Conservation (phyloP, 2,797 vertebrate genomes). For the Sternarchorhynchus goeldii region DNA sequence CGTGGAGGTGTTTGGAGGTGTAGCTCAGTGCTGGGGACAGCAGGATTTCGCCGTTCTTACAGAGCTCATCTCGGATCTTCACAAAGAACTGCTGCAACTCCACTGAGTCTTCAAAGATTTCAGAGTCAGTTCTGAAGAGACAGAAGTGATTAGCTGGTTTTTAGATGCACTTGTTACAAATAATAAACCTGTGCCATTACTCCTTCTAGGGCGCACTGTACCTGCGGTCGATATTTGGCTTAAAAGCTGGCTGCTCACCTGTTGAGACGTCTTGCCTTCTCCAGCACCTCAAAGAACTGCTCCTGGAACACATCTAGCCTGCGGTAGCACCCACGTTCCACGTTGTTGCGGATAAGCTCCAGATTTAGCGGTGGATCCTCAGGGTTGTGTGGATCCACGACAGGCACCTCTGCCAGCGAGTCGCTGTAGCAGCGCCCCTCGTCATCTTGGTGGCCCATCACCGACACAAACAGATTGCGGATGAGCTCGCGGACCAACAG, state of each 20-base stretch:
- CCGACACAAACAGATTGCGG: slow-evolving; percentile 95
- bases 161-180: neutral
- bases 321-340: slow-evolving; percentile 91
- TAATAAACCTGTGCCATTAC: neutral
- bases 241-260: slow-evolving; percentile 73
- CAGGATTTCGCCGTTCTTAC: slow-evolving; percentile 98
- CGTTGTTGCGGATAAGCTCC: slow-evolving; percentile 89
- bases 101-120: slow-evolving; percentile 96
- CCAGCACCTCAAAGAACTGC: slow-evolving; percentile 96
- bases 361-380: slow-evolving; percentile 90
- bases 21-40: slow-evolving; percentile 92
- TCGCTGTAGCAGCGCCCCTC: slow-evolving; percentile 98
- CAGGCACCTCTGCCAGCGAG: slow-evolving; percentile 95
- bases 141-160: slow-evolving; percentile 5
- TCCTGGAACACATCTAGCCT: slow-evolving; percentile 97
- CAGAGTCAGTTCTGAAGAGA: slow-evolving; percentile 88
- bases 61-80: slow-evolving; percentile 97
- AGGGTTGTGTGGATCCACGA: slow-evolving; percentile 84
- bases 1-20: slow-evolving; percentile 91
- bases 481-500: slow-evolving; percentile 92
- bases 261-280: slow-evolving; percentile 91
- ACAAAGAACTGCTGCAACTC: slow-evolving; percentile 98
- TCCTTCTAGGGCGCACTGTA: neutral
- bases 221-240: neutral
- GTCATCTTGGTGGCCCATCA: slow-evolving; percentile 97